Conservation (phyloP, 2,888 invertebrate species). For the Saturnia japonica region DNA sequence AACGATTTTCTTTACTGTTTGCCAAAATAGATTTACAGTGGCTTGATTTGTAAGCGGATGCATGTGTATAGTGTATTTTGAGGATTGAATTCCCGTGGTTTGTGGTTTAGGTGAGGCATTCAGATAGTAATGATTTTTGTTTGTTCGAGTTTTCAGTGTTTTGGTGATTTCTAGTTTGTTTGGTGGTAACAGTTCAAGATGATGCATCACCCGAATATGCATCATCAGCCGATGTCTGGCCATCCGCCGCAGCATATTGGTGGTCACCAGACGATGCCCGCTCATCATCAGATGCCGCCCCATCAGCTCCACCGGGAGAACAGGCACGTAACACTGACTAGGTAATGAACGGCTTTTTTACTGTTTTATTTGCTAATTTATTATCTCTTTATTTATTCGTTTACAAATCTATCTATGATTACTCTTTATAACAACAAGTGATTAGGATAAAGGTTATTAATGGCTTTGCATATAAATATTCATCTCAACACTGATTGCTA, state of each 20-base stretch:
- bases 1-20: constrained; percentile 91
- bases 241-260: constrained; percentile 77
- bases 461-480: background rate
- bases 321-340: constrained; percentile 80
- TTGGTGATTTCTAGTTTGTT: constrained; percentile 59
- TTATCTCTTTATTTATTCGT: background rate
- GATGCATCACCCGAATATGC: constrained; percentile 83
- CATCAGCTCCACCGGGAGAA: constrained; percentile 85
- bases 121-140: constrained; percentile 53
- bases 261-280: constrained; percentile 71
- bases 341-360: constrained; percentile 72
- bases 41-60: constrained; percentile 68
- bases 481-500: background rate
- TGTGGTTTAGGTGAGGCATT: constrained; percentile 52
- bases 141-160: constrained; percentile 54
- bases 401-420: background rate
- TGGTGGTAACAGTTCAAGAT: constrained; percentile 68
- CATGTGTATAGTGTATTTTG: constrained; percentile 63
- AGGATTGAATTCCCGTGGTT: constrained; percentile 30
- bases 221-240: constrained; percentile 79
- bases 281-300: constrained; percentile 85
- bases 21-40: constrained; percentile 81
- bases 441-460: background rate
- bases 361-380: constrained; percentile 53
- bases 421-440: background rate